phyloP scores from a whole-genome alignment of 2,797 vertebrate species.

The Sebastes kiyomatsui region DNA sequence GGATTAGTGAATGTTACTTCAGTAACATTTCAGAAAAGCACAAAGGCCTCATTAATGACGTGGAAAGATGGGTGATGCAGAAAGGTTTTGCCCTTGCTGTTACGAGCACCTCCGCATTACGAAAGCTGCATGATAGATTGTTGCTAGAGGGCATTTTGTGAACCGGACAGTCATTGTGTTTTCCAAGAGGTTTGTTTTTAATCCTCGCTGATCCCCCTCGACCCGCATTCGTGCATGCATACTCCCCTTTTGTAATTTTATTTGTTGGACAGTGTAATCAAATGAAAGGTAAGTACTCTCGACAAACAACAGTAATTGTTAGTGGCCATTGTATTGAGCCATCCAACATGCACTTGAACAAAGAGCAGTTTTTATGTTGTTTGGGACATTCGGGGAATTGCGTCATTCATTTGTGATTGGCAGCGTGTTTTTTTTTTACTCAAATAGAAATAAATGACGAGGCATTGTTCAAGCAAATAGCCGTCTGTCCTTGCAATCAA shows the following conservation, averaged over 20 bases:
- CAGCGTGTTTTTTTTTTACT: constrained; percentile 5
- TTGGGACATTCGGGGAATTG: constrained; percentile 35
- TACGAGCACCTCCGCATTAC: background rate
- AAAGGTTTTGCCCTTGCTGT: background rate
- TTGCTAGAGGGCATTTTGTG: constrained; percentile 45
- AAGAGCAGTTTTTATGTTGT: constrained; percentile 18
- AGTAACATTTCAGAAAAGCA: background rate
- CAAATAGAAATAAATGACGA: constrained; percentile 23
- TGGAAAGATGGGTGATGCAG: background rate
- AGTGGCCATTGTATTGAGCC: constrained; percentile 58
- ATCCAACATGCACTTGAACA: constrained; percentile 57
- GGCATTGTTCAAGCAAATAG: constrained; percentile 14
- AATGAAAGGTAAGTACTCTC: constrained; percentile 70
- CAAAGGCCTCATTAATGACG: background rate
- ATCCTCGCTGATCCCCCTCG: constrained; percentile 30
- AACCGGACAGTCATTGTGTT: constrained; percentile 53
- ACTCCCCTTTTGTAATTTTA: constrained; percentile 55
- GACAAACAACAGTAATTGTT: constrained; percentile 63
- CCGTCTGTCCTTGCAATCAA: background rate
- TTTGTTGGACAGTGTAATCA: constrained; percentile 64
- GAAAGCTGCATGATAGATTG: constrained; percentile 25
- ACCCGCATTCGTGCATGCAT: constrained; percentile 41
- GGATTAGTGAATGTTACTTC: background rate
- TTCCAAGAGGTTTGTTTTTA: constrained; percentile 72
- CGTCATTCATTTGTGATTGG: constrained; percentile 42